Evolutionary conservation across 2,797 vertebrate genomes (phyloP), one percentile per base, ranked within the genome.

Genomic region (Toxotes lorentzi): DNA sequence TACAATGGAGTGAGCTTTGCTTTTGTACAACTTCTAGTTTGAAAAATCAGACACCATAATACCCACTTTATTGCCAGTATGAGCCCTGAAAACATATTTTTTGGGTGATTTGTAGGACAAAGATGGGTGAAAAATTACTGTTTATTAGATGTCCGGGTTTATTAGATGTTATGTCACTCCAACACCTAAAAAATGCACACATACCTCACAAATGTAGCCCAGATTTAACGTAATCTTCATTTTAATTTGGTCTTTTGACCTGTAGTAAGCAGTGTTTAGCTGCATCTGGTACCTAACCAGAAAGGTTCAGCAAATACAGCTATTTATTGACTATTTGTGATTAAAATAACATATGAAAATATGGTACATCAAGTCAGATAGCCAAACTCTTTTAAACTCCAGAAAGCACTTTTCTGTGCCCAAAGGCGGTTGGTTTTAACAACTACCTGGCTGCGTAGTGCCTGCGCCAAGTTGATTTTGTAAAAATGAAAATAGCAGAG

Each of bases 401-500:
- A 48, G 23, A 40, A 13, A 40, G 38, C 38, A 6, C 9, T 41
- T 41, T 41, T 41, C 56, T 56, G 5, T 59, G 32, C 9, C 17
- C 60, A 30, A 27, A 57, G 24, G 16, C 9, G 5, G 8, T 8
- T 6, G 14, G 21, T 43, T 30, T 35, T 58, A 32, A 51, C 23
- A 57, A 21, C 54, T n/a, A 17, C 32, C 48, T 16, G 13, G 14
- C 45, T 23, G 35, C 10, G n/a, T 16, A 5, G n/a, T 24, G 43
- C 7, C 23, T 21, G 34, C 38, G 68, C 5, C 10, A 35, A 11
- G 38, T 6, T 23, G 43, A 60, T 35, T 35, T 38, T n/a, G 50
- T 53, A 38, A 67, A 63, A 62, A 21, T 57, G 9, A 85, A 76
- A 51, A 54, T 2, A 3, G 23, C n/a, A 9, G n/a, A 40, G 16